Percentiles rank a stretch among this genome's conserved stretches.
phyloP scores from a whole-genome alignment of 1,140 invertebrate species.

The Arctopsyche grandis region DNA sequence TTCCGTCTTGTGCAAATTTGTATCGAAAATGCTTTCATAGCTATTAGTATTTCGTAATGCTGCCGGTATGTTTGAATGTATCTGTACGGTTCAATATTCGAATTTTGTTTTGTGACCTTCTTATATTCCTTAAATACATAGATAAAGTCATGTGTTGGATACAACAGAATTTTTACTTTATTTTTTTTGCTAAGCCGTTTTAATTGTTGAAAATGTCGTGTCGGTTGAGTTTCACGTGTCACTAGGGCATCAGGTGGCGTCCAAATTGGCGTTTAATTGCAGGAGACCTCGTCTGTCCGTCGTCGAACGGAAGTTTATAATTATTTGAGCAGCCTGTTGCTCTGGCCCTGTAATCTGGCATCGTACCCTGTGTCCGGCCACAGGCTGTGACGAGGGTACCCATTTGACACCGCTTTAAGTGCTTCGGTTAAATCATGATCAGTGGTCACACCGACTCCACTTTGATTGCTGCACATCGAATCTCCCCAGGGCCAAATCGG shows the following conservation, averaged over 20 bases:
- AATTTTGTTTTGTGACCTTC: no score
- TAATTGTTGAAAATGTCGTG: neutral
- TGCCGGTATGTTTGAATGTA: no score
- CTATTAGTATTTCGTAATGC: no score
- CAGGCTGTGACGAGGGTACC: conserved; percentile 17
- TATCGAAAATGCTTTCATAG: no score
- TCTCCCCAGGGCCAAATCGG: no score
- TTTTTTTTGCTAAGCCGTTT: neutral
- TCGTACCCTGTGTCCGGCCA: conserved; percentile 5
- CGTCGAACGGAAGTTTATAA: conserved; percentile 23
- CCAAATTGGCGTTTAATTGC: conserved; percentile 23
- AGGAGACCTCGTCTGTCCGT: neutral
- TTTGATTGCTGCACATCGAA: conserved; percentile 3
- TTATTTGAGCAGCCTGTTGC: conserved; percentile 37
- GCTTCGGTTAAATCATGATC: conserved; percentile 25
- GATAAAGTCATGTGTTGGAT: no score
- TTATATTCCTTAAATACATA: no score
- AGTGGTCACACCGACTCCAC: neutral
- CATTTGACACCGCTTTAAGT: conserved; percentile 30
- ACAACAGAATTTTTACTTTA: no score
- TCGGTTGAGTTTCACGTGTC: neutral
- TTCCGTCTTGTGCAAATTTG: no score
- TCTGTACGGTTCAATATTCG: no score
- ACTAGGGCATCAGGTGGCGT: neutral
- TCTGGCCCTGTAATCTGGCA: conserved; percentile 22